Evolutionary conservation across 2,797 vertebrate genomes (phyloP), one percentile per base, ranked within the genome.

Genomic region (Gobionotothen gibberifrons): DNA sequence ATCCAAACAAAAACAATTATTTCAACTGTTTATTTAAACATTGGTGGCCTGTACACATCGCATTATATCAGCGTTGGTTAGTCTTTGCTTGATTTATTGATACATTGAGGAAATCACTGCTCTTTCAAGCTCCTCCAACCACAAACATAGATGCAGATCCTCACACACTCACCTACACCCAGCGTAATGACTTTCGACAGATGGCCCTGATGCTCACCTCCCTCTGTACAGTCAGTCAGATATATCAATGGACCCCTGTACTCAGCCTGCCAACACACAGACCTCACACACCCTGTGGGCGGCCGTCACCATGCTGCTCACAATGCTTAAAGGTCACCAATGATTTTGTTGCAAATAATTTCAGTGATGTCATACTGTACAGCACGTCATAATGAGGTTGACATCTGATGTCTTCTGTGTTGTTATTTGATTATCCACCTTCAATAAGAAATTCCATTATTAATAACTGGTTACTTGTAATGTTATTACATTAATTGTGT

Each of bases 151-250:
- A 74, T 78, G 69, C 69, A 53, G 66, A 83, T 84, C 42, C 48
- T 69, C 66, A 85, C 78, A 84, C 70, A 73, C 40, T 91, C 89
- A 89, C 83, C 81, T 79, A 74, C 59, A 70, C 79, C 74, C 76
- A 84, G 63, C 74, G 29, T 92, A 85, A 94, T 90, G 78, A 74
- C 84, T 90, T 81, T 72, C 64, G 91, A 92, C 90, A 92, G 87
- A 42, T 48, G 60, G 54, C 59, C 76, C 51, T 40, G 71, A 71
- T 84, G 72, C 74, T 85, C 84, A 64, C 69, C 81, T 78, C 59
- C 60, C 54, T 61, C 60, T 76, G 81, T 74, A 85, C 89, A 78
- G 77, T 83, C 75, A 86, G 85, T 93, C 90, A 81, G 53, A 91
- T 93, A 85, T 73, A 79, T 90, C 81, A 87, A 88, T 90, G 58